Evolutionary conservation across 2,888 invertebrate species (phyloP).

Genomic region (Melanostoma scalare): DNA sequence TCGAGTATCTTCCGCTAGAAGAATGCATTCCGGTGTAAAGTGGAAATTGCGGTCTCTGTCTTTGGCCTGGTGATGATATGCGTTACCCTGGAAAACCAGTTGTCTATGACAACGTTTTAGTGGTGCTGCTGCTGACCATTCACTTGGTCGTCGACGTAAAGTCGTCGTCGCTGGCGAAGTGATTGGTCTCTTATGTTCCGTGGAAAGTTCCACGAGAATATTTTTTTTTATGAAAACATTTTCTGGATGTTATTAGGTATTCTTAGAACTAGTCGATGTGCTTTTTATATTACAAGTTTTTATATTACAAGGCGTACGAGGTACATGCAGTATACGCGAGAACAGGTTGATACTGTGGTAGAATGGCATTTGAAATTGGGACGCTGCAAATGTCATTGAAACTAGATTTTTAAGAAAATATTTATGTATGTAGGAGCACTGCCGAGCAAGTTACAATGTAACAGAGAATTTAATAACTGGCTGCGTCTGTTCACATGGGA

Average conservation of each 20-base stretch:
- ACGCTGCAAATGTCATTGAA: constrained; percentile 65
- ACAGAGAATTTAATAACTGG: constrained; percentile 4
- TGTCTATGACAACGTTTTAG: neutral
- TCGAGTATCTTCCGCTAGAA: constrained; percentile 33
- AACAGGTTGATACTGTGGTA: constrained; percentile 51
- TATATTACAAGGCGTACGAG: constrained; percentile 18
- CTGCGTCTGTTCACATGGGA: too few relatives aligned
- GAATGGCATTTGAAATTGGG: constrained; percentile 64
- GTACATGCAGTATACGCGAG: constrained; percentile 8
- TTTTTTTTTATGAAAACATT: constrained; percentile 24
- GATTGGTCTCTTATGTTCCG: constrained; percentile 44
- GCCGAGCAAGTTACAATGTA: neutral
- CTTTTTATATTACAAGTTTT: constrained; percentile 8
- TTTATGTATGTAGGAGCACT: constrained; percentile 3
- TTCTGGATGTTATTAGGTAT: constrained; percentile 53
- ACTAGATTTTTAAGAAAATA: constrained; percentile 28
- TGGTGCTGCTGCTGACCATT: constrained; percentile 36
- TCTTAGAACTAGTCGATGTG: constrained; percentile 50
- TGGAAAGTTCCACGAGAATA: constrained; percentile 49
- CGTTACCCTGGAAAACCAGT: constrained; percentile 57
- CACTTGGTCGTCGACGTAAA: constrained; percentile 18
- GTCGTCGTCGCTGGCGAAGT: constrained; percentile 38
- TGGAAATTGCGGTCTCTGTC: constrained; percentile 55
- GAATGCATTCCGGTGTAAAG: constrained; percentile 60
- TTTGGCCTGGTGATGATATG: constrained; percentile 49